Evolutionary conservation across 2,113 vertebrate species (phyloP).

Genomic region (Elephantulus edwardii): DNA sequence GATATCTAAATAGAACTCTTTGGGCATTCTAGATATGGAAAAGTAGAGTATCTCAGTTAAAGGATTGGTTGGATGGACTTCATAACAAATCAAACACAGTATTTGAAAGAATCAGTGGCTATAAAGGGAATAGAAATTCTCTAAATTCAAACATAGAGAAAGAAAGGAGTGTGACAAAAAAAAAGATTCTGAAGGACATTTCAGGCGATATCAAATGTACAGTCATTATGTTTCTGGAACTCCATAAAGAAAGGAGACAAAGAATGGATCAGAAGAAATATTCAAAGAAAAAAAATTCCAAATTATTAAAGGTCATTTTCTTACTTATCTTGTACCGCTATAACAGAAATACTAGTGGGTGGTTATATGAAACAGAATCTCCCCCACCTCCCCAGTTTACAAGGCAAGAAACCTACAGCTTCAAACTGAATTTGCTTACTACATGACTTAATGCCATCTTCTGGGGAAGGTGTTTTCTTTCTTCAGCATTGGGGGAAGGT

Average conservation of each 20-base stretch:
- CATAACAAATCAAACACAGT: background rate
- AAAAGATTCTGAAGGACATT: background rate
- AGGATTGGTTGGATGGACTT: background rate
- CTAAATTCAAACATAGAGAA: background rate
- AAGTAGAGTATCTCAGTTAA: background rate
- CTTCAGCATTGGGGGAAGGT: too few relatives aligned
- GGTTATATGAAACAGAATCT: too few relatives aligned
- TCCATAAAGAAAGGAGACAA: background rate
- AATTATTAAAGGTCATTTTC: too few relatives aligned
- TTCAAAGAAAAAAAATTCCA: background rate
- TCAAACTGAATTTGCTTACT: too few relatives aligned
- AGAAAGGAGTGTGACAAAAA: background rate
- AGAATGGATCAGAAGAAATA: background rate
- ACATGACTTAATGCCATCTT: too few relatives aligned
- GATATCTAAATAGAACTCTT: background rate
- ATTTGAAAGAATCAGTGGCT: background rate
- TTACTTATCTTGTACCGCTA: too few relatives aligned
- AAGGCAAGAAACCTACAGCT: too few relatives aligned
- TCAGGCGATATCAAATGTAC: background rate
- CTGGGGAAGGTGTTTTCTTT: too few relatives aligned
- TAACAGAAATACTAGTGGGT: too few relatives aligned
- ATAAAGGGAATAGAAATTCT: background rate
- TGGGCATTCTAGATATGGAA: background rate
- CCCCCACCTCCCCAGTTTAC: too few relatives aligned
- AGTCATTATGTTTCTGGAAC: background rate